These are phyloP conservation scores for Helleia helle DNA, from an alignment of 2,888 invertebrate species.

Conservation along the genomic window DNA sequence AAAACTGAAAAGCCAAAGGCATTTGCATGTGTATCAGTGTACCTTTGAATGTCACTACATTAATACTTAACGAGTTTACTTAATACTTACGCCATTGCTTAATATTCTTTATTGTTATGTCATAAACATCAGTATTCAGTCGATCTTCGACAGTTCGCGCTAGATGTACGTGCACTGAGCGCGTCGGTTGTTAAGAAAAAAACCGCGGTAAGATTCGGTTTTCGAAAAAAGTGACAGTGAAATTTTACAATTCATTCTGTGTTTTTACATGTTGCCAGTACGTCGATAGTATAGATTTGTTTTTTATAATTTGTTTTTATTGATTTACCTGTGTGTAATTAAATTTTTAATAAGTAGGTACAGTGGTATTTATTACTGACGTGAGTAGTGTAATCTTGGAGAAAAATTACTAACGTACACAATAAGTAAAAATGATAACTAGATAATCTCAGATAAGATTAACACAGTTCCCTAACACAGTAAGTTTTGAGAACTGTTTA, in stretches of 20 bases:
- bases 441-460: no score
- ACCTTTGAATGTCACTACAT: neutral
- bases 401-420: no score
- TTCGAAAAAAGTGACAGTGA: conserved; percentile 1
- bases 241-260: conserved; percentile 6
- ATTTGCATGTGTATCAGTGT: conserved; percentile 4
- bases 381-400: no score
- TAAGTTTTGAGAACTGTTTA: no score
- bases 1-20: conserved; percentile 12
- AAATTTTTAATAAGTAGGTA: no score
- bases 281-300: neutral
- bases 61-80: conserved; percentile 7
- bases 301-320: neutral
- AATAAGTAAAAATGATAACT: no score
- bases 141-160: conserved; percentile 4
- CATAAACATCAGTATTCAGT: neutral
- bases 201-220: neutral
- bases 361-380: no score
- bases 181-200: neutral
- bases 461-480: no score
- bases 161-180: neutral
- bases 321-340: no score
- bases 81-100: conserved; percentile 8
- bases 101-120: conserved; percentile 2
- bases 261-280: neutral